phyloP scores from a whole-genome alignment of 2,797 vertebrate species.

The Sphenopsis melanotis region DNA sequence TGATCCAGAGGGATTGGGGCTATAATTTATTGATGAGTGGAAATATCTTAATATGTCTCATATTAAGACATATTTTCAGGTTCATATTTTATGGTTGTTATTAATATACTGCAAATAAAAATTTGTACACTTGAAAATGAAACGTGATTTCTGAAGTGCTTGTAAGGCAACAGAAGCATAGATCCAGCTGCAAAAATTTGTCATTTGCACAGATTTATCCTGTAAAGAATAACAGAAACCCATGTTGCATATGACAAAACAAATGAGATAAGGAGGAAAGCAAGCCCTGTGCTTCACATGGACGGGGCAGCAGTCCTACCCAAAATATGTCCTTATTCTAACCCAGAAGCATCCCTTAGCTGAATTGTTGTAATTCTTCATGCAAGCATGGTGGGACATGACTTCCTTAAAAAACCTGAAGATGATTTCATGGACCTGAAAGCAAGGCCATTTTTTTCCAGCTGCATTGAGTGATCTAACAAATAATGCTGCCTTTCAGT shows the following conservation, averaged over 20 bases:
- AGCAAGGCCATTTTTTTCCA: neutral
- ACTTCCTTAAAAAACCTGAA: neutral
- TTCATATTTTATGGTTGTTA: neutral
- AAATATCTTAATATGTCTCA: neutral
- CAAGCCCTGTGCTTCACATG: neutral
- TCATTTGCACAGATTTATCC: neutral
- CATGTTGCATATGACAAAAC: neutral
- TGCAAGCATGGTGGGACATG: neutral
- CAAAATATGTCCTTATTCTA: neutral
- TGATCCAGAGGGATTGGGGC: neutral
- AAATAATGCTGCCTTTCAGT: neutral
- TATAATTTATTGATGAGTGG: neutral
- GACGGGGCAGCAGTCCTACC: neutral
- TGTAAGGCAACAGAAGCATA: neutral
- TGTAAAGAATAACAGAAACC: neutral
- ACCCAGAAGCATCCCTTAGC: neutral
- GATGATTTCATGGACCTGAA: neutral
- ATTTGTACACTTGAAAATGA: neutral
- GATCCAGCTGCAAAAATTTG: neutral
- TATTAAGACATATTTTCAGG: neutral
- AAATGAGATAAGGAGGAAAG: neutral
- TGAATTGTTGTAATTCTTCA: neutral
- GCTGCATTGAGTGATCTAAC: neutral
- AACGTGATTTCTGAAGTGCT: neutral
- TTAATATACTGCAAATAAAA: neutral